Base-by-base conservation (phyloP, 2,888 invertebrate genomes). In the Agriopis aurantiaria region DNA sequence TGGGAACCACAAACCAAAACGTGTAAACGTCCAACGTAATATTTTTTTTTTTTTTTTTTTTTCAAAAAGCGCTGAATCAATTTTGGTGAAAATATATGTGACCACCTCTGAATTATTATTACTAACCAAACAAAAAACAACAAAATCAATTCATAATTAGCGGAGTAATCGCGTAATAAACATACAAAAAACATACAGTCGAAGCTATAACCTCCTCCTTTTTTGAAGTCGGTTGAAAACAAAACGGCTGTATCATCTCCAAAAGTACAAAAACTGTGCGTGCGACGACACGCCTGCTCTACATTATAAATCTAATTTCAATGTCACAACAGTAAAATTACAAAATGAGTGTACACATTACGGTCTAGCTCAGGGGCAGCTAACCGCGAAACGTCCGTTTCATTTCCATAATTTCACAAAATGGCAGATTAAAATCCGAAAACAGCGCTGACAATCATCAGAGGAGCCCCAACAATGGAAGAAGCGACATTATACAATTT, bases 351-450 rank as follows among this genome's bases (percentile, higher is more conserved):
- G 56, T 79, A 82, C 82, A 79, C 81, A 81, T 78, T 76, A 78
- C 69, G 58, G 74, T 62, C 78, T 77, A 80, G 82, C 82, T 78
- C 84, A 85, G 82, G 82, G 84, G 86, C 89, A 91, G 85, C 90
- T 91, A 92, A 92, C 93, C 92, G 91, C 91, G 89, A 91, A 92
- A 91, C 91, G 88, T 91, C 90, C 89, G 89, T 92, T 92, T 89
- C 85, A 89, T 92, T 91, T 92, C 88, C 89, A 91, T 92, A 92
- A 92, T 92, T 89, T 90, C 88, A 91, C 89, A 91, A 92, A 91
- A 92, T 91, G 87, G 85, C 87, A 87, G 88, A 91, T 91, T 90
- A 90, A 88, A 91, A 90, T 90, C 89, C 87, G 85, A 91, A 91
- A 90, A 89, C 85, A 83, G 80, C 85, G 85, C 86, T 90, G 92